phyloP scores from a whole-genome alignment of 2,888 invertebrate genomes.

The Blera fallax region DNA sequence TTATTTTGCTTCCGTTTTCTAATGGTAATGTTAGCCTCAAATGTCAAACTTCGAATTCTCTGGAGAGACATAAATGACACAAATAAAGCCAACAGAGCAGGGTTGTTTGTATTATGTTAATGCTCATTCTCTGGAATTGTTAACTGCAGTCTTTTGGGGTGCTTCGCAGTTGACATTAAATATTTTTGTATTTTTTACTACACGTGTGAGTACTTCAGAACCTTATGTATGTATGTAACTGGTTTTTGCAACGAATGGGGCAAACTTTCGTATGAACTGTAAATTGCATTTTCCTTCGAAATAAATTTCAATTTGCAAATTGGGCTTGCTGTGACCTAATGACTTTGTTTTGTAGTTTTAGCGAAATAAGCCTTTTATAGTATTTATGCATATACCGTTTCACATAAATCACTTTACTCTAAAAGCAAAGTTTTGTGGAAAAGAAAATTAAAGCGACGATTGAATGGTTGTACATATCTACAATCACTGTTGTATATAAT shows the following conservation, averaged over 20 bases:
- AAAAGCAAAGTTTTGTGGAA: too few species aligned
- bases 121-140: not conserved
- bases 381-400: too few species aligned
- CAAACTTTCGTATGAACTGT: not conserved
- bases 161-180: not conserved
- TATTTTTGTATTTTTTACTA: not conserved
- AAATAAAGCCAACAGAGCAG: not conserved
- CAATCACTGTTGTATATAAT: too few species aligned
- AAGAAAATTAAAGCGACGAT: too few species aligned
- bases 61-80: slow-evolving; percentile 13
- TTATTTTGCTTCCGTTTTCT: slow-evolving; percentile 20
- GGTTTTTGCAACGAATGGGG: not conserved
- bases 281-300: not conserved
- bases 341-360: too few species aligned
- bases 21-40: slow-evolving; percentile 30
- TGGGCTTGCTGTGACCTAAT: too few species aligned
- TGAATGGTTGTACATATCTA: too few species aligned
- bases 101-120: slow-evolving; percentile 14
- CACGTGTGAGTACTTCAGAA: not conserved
- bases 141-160: not conserved
- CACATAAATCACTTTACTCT: too few species aligned
- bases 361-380: too few species aligned
- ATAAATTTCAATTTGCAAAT: not conserved
- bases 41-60: slow-evolving; percentile 21
- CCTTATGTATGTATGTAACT: not conserved